Evolutionary conservation across 2,888 invertebrate genomes (phyloP).

Genomic region (Nipponacmea schrenckii): DNA sequence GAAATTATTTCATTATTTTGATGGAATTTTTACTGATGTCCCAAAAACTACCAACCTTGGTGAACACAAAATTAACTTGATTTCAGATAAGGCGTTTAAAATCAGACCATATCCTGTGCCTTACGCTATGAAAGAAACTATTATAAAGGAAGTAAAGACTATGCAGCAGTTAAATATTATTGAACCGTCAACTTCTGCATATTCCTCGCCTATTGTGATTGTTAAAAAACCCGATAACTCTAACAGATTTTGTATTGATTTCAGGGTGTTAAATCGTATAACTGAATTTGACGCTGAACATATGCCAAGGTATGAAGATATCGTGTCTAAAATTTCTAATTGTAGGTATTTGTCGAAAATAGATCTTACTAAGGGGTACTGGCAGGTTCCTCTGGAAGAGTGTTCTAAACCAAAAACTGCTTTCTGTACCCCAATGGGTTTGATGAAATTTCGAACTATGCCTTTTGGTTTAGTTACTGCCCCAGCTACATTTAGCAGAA

Average conservation of each 20-base stretch:
- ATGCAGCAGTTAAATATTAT: slow-evolving; percentile 27
- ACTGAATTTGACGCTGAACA: not conserved
- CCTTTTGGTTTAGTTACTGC: not conserved
- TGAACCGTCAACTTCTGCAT: not conserved
- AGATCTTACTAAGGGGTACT: not conserved
- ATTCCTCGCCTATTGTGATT: no score
- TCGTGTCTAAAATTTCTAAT: not conserved
- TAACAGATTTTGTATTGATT: no score
- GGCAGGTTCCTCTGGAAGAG: not conserved
- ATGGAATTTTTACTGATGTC: no score
- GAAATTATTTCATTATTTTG: no score
- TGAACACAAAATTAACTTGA: slow-evolving; percentile 11
- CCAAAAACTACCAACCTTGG: not conserved
- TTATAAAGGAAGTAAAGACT: slow-evolving; percentile 9
- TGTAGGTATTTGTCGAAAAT: not conserved
- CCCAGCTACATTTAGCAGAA: not conserved
- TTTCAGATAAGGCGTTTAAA: not conserved
- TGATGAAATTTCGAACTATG: not conserved
- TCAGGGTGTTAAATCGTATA: no score
- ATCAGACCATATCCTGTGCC: slow-evolving; percentile 6
- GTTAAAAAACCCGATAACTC: no score
- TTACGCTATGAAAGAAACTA: not conserved
- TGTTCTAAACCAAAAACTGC: not conserved
- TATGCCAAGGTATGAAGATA: not conserved
- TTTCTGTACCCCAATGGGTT: not conserved